Conservation (phyloP, 2,797 vertebrate species). For the Fringilla coelebs region DNA sequence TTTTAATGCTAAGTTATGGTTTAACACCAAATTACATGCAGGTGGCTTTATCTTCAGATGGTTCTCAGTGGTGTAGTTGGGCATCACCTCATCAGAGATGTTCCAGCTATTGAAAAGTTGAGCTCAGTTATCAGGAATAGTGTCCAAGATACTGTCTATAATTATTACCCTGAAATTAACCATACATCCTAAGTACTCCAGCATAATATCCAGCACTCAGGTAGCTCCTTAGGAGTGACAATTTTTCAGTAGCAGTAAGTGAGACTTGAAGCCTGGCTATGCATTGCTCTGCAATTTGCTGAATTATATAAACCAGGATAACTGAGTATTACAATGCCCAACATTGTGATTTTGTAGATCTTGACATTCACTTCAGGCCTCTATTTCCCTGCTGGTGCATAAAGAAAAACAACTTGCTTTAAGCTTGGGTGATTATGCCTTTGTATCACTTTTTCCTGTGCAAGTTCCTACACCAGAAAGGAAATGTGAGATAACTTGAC, state of each 20-base stretch:
- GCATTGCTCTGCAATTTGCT: background rate
- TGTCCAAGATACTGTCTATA: background rate
- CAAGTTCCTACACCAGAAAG: background rate
- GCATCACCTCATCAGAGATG: background rate
- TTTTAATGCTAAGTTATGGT: background rate
- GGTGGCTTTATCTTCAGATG: background rate
- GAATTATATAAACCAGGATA: background rate
- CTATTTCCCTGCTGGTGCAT: background rate
- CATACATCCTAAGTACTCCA: background rate
- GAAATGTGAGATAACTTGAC: background rate
- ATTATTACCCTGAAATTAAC: background rate
- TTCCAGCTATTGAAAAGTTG: background rate
- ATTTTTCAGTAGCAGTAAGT: background rate
- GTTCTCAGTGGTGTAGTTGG: background rate
- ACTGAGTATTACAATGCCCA: background rate
- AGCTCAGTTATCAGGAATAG: background rate
- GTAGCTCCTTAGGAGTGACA: background rate
- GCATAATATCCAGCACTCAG: background rate
- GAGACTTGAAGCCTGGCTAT: background rate
- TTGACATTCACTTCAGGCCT: background rate
- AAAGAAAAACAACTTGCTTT: constrained; percentile 6
- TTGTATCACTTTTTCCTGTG: background rate
- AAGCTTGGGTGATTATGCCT: background rate
- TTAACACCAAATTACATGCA: background rate
- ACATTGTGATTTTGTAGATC: background rate